These are phyloP conservation scores for Casuarius casuarius DNA, from an alignment of 2,113 vertebrate species.

Conservation along the genomic window DNA sequence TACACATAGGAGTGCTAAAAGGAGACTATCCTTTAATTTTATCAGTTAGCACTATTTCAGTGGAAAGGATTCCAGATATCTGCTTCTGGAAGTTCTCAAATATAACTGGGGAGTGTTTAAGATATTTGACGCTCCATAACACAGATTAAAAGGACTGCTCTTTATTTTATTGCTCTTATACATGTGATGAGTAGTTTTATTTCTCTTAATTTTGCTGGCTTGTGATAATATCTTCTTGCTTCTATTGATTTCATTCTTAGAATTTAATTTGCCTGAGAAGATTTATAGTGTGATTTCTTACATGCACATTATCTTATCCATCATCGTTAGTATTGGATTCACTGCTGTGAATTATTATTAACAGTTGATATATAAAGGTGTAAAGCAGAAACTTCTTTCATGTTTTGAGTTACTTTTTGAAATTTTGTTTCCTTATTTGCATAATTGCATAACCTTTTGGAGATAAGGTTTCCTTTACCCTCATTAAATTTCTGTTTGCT, in stretches of 20 bases:
- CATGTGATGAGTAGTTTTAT: background rate
- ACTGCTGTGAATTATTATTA: background rate
- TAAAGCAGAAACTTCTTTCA: background rate
- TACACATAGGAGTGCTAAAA: background rate
- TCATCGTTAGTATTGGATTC: background rate
- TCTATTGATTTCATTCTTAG: slow-evolving; percentile 23
- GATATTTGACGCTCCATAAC: background rate
- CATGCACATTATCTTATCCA: background rate
- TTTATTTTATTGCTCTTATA: background rate
- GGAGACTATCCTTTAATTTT: background rate
- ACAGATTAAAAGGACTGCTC: background rate
- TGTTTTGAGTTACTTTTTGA: background rate
- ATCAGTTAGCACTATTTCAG: background rate
- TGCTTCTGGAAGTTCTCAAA: background rate
- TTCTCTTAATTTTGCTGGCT: background rate
- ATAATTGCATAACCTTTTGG: background rate
- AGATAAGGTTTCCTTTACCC: background rate
- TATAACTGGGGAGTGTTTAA: background rate
- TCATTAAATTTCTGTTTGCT: background rate
- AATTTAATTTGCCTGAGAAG: slow-evolving; percentile 3
- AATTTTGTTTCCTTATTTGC: background rate
- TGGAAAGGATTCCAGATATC: background rate
- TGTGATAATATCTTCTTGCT: background rate
- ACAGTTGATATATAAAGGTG: background rate
- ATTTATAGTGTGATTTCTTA: background rate